phyloP scores from a whole-genome alignment of 2,888 invertebrate genomes.

The Ptychoptera contaminata region DNA sequence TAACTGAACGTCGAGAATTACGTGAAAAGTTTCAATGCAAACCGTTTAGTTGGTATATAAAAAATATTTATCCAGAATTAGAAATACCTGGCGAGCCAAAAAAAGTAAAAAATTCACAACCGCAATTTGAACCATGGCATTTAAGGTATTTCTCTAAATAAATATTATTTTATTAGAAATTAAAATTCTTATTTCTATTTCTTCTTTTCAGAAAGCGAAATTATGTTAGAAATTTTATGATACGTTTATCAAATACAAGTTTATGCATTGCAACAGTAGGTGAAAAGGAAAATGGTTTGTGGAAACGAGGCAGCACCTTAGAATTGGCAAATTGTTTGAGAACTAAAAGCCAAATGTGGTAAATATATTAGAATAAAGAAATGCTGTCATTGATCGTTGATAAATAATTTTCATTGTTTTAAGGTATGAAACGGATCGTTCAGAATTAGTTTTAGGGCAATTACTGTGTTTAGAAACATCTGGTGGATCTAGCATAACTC shows the following conservation, averaged over 20 bases:
- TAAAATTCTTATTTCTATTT: slow-evolving; percentile 6
- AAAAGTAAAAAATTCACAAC: slow-evolving; percentile 41
- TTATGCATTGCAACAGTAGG: slow-evolving; percentile 68
- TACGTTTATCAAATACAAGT: slow-evolving; percentile 53
- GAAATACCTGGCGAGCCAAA: slow-evolving; percentile 45
- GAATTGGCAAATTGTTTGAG: slow-evolving; percentile 53
- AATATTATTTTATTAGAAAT: background rate
- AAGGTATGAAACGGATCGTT: slow-evolving; percentile 67
- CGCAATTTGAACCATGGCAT: slow-evolving; percentile 67
- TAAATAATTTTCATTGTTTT: slow-evolving; percentile 11
- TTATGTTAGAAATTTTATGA: slow-evolving; percentile 54
- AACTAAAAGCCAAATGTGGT: slow-evolving; percentile 52
- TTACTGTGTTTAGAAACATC: slow-evolving; percentile 72
- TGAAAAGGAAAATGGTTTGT: slow-evolving; percentile 40
- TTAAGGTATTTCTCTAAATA: slow-evolving; percentile 34
- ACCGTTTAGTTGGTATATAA: slow-evolving; percentile 84
- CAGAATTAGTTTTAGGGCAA: slow-evolving; percentile 70
- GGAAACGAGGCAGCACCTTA: slow-evolving; percentile 55
- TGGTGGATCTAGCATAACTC: slow-evolving; percentile 31
- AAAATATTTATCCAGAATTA: slow-evolving; percentile 88
- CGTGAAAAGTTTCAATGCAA: slow-evolving; percentile 63
- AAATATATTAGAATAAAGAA: too few species aligned
- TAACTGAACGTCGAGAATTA: slow-evolving; percentile 55
- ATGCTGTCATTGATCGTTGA: slow-evolving; percentile 3
- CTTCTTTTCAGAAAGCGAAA: slow-evolving; percentile 43